Conservation (phyloP, 1,140 invertebrate species). For the Leptinotarsa texana region DNA sequence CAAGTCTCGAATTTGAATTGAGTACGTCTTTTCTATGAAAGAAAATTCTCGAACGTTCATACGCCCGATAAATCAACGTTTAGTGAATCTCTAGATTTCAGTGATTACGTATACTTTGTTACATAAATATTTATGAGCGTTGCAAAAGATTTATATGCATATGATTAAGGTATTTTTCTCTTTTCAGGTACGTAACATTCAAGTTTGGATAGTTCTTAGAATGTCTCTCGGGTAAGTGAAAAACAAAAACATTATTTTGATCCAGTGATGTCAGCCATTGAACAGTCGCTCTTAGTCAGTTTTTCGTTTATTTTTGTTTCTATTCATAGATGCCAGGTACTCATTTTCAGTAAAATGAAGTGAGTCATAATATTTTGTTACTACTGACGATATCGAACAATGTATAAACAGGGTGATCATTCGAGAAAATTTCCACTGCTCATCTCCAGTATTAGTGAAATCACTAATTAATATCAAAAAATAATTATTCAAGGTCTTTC, state of each 20-base stretch:
- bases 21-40: no score
- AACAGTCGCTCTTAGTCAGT: not conserved
- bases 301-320: slow-evolving; percentile 8
- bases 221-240: not conserved
- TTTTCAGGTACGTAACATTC: slow-evolving; percentile 3
- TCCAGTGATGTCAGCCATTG: not conserved
- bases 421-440: no score
- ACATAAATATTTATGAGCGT: not conserved
- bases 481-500: no score
- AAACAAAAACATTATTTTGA: not conserved
- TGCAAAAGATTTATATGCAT: not conserved
- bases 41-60: no score
- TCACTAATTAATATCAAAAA: no score
- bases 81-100: not conserved
- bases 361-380: no score
- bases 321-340: slow-evolving; percentile 2
- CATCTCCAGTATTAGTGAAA: no score
- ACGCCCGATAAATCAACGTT: not conserved
- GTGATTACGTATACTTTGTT: not conserved
- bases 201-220: not conserved
- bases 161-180: not conserved
- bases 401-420: no score
- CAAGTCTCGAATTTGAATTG: no score
- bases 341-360: not conserved
- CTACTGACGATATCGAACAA: no score